Conservation (phyloP, 1,140 invertebrate genomes). For the Pseudomyrmex dendroicus region DNA sequence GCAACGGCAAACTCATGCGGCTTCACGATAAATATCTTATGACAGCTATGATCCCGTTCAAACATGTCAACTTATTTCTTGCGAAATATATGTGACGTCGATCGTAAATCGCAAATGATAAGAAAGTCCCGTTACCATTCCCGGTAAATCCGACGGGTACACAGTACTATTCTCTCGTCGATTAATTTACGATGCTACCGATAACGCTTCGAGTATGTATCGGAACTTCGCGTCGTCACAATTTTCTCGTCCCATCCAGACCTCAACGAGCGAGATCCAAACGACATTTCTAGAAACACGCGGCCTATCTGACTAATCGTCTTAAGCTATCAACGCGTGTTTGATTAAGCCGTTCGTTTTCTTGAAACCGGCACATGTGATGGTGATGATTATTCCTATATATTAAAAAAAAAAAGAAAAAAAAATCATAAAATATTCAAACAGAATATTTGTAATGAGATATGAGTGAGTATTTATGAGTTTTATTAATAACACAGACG, state of each 20-base stretch:
- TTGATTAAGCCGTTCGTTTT: constrained; percentile 1
- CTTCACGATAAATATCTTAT: constrained; percentile 27
- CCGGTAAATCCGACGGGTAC: constrained; percentile 20
- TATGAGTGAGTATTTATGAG: no score
- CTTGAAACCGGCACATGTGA: neutral
- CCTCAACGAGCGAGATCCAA: neutral
- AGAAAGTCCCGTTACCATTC: constrained; percentile 49
- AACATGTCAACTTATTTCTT: constrained; percentile 34
- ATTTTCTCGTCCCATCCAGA: constrained; percentile 22
- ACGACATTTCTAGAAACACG: constrained; percentile 21
- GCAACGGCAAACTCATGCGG: neutral
- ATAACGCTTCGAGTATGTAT: constrained; percentile 43
- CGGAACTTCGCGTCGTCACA: constrained; percentile 19
- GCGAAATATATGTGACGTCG: constrained; percentile 58
- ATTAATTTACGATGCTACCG: constrained; percentile 54
- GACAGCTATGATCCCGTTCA: constrained; percentile 30
- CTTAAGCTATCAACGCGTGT: constrained; percentile 22
- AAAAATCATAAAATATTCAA: no score
- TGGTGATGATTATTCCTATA: neutral
- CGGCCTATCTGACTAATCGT: constrained; percentile 43
- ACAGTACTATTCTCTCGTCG: constrained; percentile 37
- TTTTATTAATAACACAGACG: constrained; percentile 16
- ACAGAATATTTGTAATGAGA: no score
- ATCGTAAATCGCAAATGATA: constrained; percentile 39
- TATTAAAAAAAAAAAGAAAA: neutral